phyloP scores from a whole-genome alignment of 1,140 invertebrate genomes.

The Chelonus insularis region DNA sequence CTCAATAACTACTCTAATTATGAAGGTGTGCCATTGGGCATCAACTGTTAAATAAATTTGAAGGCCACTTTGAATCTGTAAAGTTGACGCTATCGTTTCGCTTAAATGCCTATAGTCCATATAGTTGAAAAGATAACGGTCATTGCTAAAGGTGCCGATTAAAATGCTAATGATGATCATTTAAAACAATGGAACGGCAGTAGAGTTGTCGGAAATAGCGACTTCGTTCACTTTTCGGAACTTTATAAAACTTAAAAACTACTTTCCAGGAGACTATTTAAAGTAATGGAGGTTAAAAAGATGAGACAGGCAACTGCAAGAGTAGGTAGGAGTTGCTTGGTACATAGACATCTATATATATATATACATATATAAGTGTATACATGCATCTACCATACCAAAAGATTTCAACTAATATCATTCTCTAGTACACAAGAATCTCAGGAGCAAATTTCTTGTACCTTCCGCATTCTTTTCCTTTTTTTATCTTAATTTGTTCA shows the following conservation, averaged over 20 bases:
- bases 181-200: slow-evolving; percentile 23
- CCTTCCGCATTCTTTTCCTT: too few species aligned
- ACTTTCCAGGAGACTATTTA: slow-evolving; percentile 1
- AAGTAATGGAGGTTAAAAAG: slow-evolving; percentile 10
- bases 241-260: slow-evolving; percentile 23
- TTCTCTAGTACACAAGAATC: too few species aligned
- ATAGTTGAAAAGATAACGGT: slow-evolving; percentile 20
- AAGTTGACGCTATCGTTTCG: slow-evolving; percentile 19
- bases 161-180: slow-evolving; percentile 23
- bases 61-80: slow-evolving; percentile 17
- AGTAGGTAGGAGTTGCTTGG: too few species aligned
- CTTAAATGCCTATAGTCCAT: slow-evolving; percentile 8
- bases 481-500: too few species aligned
- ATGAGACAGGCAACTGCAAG: neutral
- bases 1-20: neutral
- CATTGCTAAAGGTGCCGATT: slow-evolving; percentile 21
- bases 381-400: too few species aligned
- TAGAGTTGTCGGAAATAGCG: neutral
- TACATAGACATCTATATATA: too few species aligned
- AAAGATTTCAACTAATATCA: too few species aligned
- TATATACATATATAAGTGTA: too few species aligned
- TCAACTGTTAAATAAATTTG: neutral
- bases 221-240: slow-evolving; percentile 11
- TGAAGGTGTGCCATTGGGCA: neutral
- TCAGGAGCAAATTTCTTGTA: too few species aligned